Conservation (phyloP, 2,113 vertebrate species). For the Podiceps cristatus region DNA sequence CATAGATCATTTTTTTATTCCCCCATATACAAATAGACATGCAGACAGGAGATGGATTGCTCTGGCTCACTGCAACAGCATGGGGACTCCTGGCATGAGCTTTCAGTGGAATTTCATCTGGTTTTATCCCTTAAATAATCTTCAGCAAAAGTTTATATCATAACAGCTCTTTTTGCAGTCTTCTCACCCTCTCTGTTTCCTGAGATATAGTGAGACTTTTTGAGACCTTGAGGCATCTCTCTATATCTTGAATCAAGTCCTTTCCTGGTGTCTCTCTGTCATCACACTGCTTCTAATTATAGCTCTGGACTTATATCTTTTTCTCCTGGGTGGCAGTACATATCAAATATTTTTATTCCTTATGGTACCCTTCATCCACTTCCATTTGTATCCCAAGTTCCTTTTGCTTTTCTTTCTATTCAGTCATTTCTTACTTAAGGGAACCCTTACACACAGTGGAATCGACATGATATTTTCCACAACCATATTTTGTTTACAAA, state of each 20-base stretch:
- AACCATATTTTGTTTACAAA: background rate
- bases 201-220: background rate
- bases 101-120: background rate
- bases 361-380: background rate
- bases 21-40: background rate
- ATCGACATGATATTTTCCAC: background rate
- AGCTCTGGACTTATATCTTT: background rate
- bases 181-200: background rate
- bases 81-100: background rate
- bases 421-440: background rate
- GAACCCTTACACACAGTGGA: background rate
- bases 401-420: background rate
- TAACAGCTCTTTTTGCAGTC: background rate
- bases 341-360: background rate
- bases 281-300: background rate
- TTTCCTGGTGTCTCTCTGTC: background rate
- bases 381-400: background rate
- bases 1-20: background rate
- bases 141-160: background rate
- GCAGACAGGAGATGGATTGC: background rate
- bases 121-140: background rate
- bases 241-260: background rate
- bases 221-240: background rate
- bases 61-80: background rate
- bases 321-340: background rate